Percentiles rank a stretch among this genome's conserved stretches.
phyloP scores from a whole-genome alignment of 2,888 invertebrate genomes.

The Eucriotettix oculatus region DNA sequence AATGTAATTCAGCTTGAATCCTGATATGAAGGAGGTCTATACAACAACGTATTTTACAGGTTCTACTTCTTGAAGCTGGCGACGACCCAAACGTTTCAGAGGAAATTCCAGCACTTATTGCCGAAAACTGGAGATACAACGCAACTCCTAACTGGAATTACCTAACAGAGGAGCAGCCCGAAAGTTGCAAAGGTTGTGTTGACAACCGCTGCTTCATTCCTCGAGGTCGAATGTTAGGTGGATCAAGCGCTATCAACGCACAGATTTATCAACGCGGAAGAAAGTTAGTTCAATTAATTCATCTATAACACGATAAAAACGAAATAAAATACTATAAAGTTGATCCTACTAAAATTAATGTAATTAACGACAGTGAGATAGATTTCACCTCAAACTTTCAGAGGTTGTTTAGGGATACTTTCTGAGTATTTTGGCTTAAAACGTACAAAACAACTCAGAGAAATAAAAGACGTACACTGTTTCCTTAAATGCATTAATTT shows the following conservation, averaged over 20 bases:
- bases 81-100: not conserved
- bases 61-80: not conserved
- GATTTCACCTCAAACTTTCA: too few species aligned
- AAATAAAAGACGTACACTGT: too few species aligned
- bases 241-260: not conserved
- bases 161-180: not conserved
- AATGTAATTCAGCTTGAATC: too few species aligned
- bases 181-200: not conserved
- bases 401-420: too few species aligned
- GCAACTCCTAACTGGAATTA: not conserved
- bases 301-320: too few species aligned
- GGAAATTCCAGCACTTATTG: not conserved
- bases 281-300: not conserved
- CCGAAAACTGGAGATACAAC: not conserved
- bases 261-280: not conserved
- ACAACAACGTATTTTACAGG: not conserved
- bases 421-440: too few species aligned
- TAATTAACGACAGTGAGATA: too few species aligned
- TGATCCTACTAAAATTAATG: too few species aligned
- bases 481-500: too few species aligned
- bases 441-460: too few species aligned
- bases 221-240: not conserved
- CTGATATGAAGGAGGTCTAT: too few species aligned
- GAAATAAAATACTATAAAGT: too few species aligned
- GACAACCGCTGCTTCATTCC: not conserved